Evolutionary conservation across 2,888 invertebrate genomes (phyloP), one percentile per base, ranked within the genome.

Genomic region (Plutella xylostella): DNA sequence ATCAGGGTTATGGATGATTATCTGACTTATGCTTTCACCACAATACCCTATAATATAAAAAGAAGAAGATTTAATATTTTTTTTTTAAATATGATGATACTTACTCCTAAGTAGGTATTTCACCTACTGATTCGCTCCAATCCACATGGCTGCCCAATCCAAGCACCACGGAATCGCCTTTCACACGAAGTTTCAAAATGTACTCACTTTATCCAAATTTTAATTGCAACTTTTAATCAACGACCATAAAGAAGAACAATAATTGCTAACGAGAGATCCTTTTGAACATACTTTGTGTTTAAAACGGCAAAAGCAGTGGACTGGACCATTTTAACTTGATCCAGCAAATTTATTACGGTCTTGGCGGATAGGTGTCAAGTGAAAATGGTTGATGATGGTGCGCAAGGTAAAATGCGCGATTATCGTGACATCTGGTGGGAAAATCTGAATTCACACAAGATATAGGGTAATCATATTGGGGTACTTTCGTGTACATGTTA

Each of bases 391-490:
- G 17, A 4, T 35, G 12, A 45, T 45, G n/a, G 48, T 46, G 50
- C 45, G 40, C 6, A 21, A 1, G 52, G 42, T 51, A 54, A 61
- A n/a, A n/a, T 51, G 42, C 52, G 55, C 55, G 54, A 59, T 55
- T 48, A 49, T 49, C 60, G 56, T 56, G 57, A 55, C 64, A 65
- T 65, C 65, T 57, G 52, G 54, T 65, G 66, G 57, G 64, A 65
- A 65, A 51, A 54, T 54, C 57, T 48, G 51, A 50, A 48, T 35
- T 35, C 35, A 35, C 58, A 60, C 58, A 58, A 57, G 46, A 54
- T 49, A 51, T 51, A 48, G 53, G 50, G 52, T 59, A 60, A 58
- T 58, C 56, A 45, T 42, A 35, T 35, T 35, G 19, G 31, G 18
- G 35, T 35, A 35, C 35, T 7, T 19, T 35, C n/a, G n/a, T n/a